These are phyloP conservation scores for Tympanoctomys barrerae DNA, from an alignment of 2,797 vertebrate genomes.

Conservation along the genomic window DNA sequence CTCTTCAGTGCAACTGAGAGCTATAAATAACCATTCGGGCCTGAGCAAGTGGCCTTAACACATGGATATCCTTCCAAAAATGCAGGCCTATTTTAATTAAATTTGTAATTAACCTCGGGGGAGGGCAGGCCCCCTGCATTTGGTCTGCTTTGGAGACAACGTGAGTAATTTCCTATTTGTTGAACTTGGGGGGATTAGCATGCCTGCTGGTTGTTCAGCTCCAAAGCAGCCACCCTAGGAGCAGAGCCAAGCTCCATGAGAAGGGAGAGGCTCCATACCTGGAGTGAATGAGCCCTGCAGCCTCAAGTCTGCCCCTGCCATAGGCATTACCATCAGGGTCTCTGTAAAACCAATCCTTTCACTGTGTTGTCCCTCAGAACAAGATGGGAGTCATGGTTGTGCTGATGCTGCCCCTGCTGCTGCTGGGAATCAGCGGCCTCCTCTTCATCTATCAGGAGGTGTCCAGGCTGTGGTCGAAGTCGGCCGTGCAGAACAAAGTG, in stretches of 20 bases:
- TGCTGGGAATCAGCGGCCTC: constrained; percentile 93
- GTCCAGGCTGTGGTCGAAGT: constrained; percentile 93
- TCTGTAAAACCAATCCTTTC: neutral
- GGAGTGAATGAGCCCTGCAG: neutral
- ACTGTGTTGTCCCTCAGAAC: constrained; percentile 68
- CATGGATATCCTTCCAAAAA: constrained; percentile 74
- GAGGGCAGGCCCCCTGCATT: constrained; percentile 61
- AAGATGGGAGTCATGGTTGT: constrained; percentile 92
- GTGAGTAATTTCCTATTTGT: constrained; percentile 85
- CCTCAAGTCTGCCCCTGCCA: neutral
- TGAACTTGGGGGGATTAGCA: constrained; percentile 47
- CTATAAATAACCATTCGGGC: constrained; percentile 85
- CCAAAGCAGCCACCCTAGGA: neutral
- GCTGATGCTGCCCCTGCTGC: constrained; percentile 92
- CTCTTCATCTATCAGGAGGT: constrained; percentile 96
- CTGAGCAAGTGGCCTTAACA: constrained; percentile 76
- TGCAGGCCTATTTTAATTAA: constrained; percentile 78
- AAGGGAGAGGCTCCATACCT: neutral
- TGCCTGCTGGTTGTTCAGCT: neutral
- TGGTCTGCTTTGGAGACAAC: constrained; percentile 23
- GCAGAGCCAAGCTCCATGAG: neutral
- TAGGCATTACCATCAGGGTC: fast-evolving
- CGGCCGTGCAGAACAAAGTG: constrained; percentile 95
- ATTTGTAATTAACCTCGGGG: constrained; percentile 49
- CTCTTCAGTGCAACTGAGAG: constrained; percentile 73